Evolutionary conservation across 2,113 vertebrate species (phyloP).

Genomic region (Pseudopodoces humilis): DNA sequence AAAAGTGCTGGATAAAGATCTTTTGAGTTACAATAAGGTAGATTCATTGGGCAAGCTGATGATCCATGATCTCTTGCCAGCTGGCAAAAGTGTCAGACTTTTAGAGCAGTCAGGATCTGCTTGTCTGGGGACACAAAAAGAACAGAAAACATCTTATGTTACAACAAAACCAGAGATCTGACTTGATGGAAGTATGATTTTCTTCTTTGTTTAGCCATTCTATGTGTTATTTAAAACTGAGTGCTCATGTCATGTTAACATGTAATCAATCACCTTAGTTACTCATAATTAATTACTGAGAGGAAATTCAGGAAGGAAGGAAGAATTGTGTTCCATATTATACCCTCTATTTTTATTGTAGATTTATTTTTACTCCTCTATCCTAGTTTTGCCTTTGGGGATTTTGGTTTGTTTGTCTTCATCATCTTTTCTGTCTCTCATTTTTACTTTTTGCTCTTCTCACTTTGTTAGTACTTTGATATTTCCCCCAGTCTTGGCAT

Average conservation of each 20-base stretch:
- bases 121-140: neutral
- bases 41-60: slow-evolving; percentile 10
- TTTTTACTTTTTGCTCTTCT: neutral
- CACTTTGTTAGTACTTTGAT: neutral
- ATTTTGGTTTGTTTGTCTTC: neutral
- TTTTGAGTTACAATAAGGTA: neutral
- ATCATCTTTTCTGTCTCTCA: neutral
- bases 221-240: neutral
- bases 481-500: neutral
- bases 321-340: neutral
- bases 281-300: neutral
- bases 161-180: neutral
- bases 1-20: neutral
- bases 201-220: neutral
- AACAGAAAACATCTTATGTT: neutral
- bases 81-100: neutral
- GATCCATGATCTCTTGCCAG: slow-evolving; percentile 11
- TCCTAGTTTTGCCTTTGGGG: neutral
- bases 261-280: neutral
- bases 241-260: neutral
- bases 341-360: neutral
- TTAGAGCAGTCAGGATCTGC: slow-evolving; percentile 11
- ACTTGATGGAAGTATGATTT: neutral
- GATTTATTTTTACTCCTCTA: neutral
- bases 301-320: neutral